A percentile compares a stretch with the other conserved stretches of the same genome.
phyloP scores from a whole-genome alignment of 2,888 invertebrate species.

The Lasioglossum oenotherae region DNA sequence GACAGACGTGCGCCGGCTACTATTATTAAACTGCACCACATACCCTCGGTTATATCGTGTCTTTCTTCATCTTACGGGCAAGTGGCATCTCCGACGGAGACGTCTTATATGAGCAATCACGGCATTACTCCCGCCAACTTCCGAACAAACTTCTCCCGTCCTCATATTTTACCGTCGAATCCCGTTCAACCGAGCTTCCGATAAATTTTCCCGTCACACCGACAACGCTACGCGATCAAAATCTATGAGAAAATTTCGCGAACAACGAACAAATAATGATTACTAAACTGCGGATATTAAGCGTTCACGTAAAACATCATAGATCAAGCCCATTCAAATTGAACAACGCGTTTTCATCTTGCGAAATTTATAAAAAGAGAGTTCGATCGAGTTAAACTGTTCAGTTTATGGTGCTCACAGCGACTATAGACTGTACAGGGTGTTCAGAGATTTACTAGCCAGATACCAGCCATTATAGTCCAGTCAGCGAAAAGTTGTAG shows the following conservation, averaged over 20 bases:
- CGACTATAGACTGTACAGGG: neutral
- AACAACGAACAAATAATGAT: neutral
- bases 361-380: neutral
- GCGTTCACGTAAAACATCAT: neutral
- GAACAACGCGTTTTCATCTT: neutral
- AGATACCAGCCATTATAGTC: too few species aligned
- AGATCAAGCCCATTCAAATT: neutral
- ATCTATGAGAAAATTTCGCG: neutral
- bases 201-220: neutral
- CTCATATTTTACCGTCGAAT: slow-evolving; percentile 17
- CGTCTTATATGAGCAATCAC: slow-evolving; percentile 43
- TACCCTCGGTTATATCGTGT: slow-evolving; percentile 20
- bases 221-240: neutral
- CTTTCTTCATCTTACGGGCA: slow-evolving; percentile 40
- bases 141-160: slow-evolving; percentile 27
- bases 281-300: neutral
- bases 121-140: slow-evolving; percentile 33
- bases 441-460: neutral
- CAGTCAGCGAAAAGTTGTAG: too few species aligned
- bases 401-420: too few species aligned
- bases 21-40: slow-evolving; percentile 70
- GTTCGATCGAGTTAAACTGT: neutral
- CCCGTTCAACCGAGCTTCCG: neutral
- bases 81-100: slow-evolving; percentile 43
- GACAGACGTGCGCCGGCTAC: slow-evolving; percentile 59